These are phyloP conservation scores for Rotaria socialis DNA, from an alignment of 2,888 invertebrate species.

Conservation along the genomic window DNA sequence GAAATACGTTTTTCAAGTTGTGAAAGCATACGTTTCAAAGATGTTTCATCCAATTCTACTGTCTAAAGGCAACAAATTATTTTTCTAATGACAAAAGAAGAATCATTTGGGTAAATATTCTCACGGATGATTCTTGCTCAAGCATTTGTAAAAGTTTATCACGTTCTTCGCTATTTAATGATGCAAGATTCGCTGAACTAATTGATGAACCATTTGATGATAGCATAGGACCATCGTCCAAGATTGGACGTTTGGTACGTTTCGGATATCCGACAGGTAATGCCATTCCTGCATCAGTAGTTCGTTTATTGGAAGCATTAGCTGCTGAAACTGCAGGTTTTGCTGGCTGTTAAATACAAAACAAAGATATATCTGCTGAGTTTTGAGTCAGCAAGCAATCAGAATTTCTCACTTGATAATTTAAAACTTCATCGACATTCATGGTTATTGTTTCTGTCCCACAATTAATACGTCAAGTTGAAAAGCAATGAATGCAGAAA, in stretches of 20 bases:
- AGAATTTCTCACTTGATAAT: not conserved
- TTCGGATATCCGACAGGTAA: not conserved
- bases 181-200: not conserved
- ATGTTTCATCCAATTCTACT: slow-evolving; percentile 38
- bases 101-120: not conserved
- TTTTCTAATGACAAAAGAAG: too few species aligned
- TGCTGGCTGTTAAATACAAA: not conserved
- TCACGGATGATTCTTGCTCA: not conserved
- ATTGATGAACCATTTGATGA: not conserved
- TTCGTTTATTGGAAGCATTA: not conserved
- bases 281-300: not conserved
- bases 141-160: slow-evolving; percentile 9
- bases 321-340: not conserved
- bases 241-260: not conserved
- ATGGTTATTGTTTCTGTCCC: not conserved
- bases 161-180: not conserved
- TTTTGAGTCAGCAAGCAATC: not conserved
- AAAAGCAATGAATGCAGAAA: not conserved
- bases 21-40: slow-evolving; percentile 33
- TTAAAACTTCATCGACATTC: not conserved
- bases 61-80: not conserved
- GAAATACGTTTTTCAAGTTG: slow-evolving; percentile 76
- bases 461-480: not conserved
- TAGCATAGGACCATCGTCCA: not conserved
- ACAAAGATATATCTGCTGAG: too few species aligned